These are phyloP conservation scores for Philhelius pedissequus DNA, from an alignment of 2,888 invertebrate genomes.

Conservation along the genomic window DNA sequence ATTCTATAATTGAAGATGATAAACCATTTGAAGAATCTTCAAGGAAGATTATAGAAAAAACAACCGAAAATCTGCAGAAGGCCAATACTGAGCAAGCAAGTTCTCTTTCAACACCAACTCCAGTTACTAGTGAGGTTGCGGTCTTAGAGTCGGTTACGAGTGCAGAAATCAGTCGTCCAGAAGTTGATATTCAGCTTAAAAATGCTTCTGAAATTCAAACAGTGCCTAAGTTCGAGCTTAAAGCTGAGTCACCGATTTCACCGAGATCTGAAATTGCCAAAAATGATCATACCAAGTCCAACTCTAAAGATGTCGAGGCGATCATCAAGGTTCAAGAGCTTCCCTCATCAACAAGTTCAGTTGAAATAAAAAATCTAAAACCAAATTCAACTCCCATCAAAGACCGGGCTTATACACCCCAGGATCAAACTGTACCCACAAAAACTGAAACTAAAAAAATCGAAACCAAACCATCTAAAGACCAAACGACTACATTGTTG, in stretches of 20 bases:
- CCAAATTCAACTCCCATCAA: background rate
- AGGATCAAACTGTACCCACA: background rate
- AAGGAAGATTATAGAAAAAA: background rate
- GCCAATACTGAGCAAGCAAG: background rate
- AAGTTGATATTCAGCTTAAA: background rate
- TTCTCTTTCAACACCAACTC: background rate
- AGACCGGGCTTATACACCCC: background rate
- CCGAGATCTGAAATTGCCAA: background rate
- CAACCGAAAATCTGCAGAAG: background rate
- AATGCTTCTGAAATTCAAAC: background rate
- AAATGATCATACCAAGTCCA: background rate
- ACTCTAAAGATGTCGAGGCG: background rate
- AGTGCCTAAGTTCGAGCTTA: background rate
- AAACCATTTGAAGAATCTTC: background rate
- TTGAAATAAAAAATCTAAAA: background rate
- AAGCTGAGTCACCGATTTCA: background rate
- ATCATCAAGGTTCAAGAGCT: background rate
- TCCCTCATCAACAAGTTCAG: background rate
- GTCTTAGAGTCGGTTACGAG: background rate
- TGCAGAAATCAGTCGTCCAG: background rate
- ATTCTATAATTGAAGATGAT: background rate
- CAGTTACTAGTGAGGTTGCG: background rate
- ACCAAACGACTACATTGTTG: background rate
- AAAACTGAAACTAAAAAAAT: background rate
- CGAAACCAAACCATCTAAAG: background rate